A percentile compares a stretch with the other conserved stretches of the same genome.
phyloP scores from a whole-genome alignment of 92 coral and sea anemone genomes.

The Epizoanthus fatuus region DNA sequence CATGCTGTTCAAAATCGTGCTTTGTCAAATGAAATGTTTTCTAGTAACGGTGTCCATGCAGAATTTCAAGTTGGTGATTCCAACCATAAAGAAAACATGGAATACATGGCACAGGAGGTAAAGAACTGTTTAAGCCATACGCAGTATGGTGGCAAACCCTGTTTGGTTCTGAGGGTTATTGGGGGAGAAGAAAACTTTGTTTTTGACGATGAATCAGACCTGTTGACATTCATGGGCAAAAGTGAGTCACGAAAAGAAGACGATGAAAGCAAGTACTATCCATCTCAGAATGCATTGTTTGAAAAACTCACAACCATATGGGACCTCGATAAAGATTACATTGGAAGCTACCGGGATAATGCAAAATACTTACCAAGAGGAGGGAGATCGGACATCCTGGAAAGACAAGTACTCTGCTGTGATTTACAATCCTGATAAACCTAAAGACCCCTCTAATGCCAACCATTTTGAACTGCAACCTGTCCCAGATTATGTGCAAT shows the following conservation, averaged over 20 bases:
- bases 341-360: not conserved
- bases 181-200: not conserved
- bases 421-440: not conserved
- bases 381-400: not conserved
- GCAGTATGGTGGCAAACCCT: slow-evolving; percentile 59
- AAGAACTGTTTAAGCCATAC: slow-evolving; percentile 24
- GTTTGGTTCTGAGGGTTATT: slow-evolving; percentile 26
- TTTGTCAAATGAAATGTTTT: slow-evolving; percentile 56
- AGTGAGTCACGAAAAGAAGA: slow-evolving; percentile 22
- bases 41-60: slow-evolving; percentile 31
- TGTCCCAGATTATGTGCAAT: slow-evolving; percentile 56
- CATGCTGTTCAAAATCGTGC: slow-evolving; percentile 62
- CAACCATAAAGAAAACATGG: slow-evolving; percentile 61
- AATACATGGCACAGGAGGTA: slow-evolving; percentile 54
- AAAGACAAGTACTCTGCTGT: not conserved
- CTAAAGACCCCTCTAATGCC: too few species aligned
- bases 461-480: not conserved
- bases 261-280: slow-evolving; percentile 3
- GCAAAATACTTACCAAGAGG: not conserved
- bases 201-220: slow-evolving; percentile 36
- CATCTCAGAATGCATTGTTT: not conserved
- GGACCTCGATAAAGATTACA: not conserved
- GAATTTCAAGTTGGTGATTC: slow-evolving; percentile 41
- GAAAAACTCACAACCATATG: not conserved
- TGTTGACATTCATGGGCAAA: slow-evolving; percentile 21